Evolutionary conservation across 1,140 invertebrate species (phyloP).

Genomic region (Temnothorax nylanderi): DNA sequence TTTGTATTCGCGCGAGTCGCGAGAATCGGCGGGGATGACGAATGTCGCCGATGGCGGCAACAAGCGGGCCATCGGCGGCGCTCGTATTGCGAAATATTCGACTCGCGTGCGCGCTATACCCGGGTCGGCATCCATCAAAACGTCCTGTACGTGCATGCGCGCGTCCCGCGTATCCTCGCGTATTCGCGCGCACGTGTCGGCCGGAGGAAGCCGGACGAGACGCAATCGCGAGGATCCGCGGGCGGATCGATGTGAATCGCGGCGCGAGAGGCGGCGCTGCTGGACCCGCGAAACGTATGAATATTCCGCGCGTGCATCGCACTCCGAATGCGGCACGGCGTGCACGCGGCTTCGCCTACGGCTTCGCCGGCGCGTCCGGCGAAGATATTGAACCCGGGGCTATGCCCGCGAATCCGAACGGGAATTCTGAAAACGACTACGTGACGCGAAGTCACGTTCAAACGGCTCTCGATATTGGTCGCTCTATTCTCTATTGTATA

Average conservation of each 20-base stretch:
- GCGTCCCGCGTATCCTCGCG: not conserved
- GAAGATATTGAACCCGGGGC: not conserved
- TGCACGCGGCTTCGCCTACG: not conserved
- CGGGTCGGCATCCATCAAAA: conserved; percentile 25
- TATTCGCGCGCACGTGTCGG: conserved; percentile 6
- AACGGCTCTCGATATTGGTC: not conserved
- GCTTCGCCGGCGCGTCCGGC: not conserved
- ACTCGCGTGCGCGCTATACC: not conserved
- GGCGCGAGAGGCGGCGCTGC: not conserved
- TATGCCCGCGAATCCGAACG: not conserved
- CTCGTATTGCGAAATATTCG: conserved; percentile 26
- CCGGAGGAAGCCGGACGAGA: not conserved
- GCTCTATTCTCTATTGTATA: not conserved
- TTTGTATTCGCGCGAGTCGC: conserved; percentile 39
- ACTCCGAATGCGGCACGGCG: conserved; percentile 17
- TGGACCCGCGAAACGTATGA: conserved; percentile 31
- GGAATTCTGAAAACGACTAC: not conserved
- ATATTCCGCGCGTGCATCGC: conserved; percentile 45
- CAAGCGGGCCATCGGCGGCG: conserved; percentile 19
- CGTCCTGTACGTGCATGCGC: conserved; percentile 11
- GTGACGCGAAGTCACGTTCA: not conserved
- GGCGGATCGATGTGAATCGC: conserved; percentile 33
- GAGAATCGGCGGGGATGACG: not conserved
- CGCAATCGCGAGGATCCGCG: conserved; percentile 31
- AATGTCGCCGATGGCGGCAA: conserved; percentile 3